Evolutionary conservation across 92 coral and sea anemone genomes (phyloP).

Genomic region (Ricordea florida): DNA sequence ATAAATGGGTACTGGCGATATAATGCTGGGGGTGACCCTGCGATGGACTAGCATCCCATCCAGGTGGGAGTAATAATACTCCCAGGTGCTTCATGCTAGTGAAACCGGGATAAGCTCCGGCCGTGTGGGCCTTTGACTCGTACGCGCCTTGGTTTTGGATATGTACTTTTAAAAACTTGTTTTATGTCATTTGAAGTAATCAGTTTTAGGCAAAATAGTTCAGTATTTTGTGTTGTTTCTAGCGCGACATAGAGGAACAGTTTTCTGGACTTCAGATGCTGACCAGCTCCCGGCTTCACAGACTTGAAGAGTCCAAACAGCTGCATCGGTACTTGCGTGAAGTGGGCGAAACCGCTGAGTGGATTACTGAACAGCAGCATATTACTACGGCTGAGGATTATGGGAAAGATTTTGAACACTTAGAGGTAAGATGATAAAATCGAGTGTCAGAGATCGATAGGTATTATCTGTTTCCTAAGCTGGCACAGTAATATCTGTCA

Average conservation of each 20-base stretch:
- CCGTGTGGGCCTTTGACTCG: too few species aligned
- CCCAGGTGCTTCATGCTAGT: too few species aligned
- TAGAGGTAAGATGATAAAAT: slow-evolving; percentile 59
- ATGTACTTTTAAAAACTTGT: background rate
- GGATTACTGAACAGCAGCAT: slow-evolving; percentile 91
- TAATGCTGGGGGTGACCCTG: too few species aligned
- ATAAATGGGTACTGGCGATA: too few species aligned
- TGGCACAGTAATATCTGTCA: too few species aligned
- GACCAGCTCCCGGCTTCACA: slow-evolving; percentile 70
- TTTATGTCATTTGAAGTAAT: background rate
- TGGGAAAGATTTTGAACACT: slow-evolving; percentile 96
- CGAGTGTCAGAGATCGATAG: background rate
- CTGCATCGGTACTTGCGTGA: slow-evolving; percentile 88
- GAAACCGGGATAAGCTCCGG: too few species aligned
- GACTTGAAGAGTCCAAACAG: slow-evolving; percentile 88
- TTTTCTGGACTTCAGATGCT: slow-evolving; percentile 80
- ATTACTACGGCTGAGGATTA: slow-evolving; percentile 92
- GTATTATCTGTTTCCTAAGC: too few species aligned
- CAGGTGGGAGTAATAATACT: too few species aligned
- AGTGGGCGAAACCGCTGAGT: slow-evolving; percentile 91
- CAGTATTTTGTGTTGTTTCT: background rate
- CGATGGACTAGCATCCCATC: too few species aligned
- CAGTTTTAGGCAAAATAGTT: background rate
- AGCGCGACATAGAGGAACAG: slow-evolving; percentile 96
- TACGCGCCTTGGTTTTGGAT: too few species aligned